phyloP scores from a whole-genome alignment of 2,113 vertebrate species.

The Pangasianodon hypophthalmus region DNA sequence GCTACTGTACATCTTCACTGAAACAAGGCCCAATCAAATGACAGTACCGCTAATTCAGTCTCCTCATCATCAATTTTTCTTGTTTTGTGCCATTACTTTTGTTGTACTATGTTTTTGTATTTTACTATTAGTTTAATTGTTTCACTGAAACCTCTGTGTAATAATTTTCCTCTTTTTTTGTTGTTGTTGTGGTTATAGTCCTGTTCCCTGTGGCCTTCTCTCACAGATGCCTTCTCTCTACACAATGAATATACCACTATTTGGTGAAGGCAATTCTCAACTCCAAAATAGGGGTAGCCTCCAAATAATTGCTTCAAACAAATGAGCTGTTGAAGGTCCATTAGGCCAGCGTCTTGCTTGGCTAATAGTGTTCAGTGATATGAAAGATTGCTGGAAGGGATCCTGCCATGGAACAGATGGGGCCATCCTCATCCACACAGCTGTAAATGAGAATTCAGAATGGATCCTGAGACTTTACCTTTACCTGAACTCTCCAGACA shows the following conservation, averaged over 20 bases:
- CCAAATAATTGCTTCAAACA: conserved; percentile 71
- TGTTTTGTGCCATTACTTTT: background rate
- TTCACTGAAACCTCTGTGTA: conserved; percentile 34
- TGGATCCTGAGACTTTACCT: conserved; percentile 49
- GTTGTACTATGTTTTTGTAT: background rate
- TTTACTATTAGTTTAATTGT: conserved; percentile 35
- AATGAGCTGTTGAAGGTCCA: conserved; percentile 70
- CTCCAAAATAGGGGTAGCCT: conserved; percentile 56
- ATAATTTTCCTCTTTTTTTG: conserved; percentile 35
- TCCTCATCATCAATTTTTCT: background rate
- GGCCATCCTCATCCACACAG: conserved; percentile 48
- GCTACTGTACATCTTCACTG: background rate
- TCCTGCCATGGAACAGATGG: conserved; percentile 60
- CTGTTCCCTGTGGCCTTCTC: conserved; percentile 53
- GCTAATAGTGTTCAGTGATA: conserved; percentile 63
- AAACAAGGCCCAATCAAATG: background rate
- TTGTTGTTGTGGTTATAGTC: conserved; percentile 2
- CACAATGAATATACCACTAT: conserved; percentile 53
- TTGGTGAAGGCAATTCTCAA: conserved; percentile 50
- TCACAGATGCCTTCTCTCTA: conserved; percentile 55
- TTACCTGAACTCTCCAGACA: conserved; percentile 48
- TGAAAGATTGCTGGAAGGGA: conserved; percentile 62
- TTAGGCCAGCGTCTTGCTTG: conserved; percentile 61
- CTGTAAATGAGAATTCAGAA: conserved; percentile 61
- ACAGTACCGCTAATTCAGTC: background rate